Conservation (phyloP, 2,888 invertebrate genomes). For the Diarsia mendica region DNA sequence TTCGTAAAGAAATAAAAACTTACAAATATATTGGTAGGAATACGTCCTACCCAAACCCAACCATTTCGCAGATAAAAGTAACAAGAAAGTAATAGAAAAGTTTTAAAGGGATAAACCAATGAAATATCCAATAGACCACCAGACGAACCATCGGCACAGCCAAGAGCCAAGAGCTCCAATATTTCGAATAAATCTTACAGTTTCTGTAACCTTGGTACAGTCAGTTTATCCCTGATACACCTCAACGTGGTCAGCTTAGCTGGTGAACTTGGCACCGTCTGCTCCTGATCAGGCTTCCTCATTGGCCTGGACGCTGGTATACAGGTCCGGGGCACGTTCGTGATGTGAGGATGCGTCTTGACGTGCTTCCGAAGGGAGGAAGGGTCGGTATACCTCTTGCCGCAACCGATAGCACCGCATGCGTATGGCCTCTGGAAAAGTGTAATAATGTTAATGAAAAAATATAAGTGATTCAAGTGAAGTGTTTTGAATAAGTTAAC, state of each 20-base stretch:
- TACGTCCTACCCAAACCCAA: too few relatives aligned
- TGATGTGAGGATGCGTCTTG: constrained; percentile 93
- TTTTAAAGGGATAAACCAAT: neutral
- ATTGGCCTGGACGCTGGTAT: constrained; percentile 80
- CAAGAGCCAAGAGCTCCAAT: neutral
- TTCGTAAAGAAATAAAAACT: neutral
- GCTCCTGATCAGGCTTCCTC: constrained; percentile 79
- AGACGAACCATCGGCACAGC: neutral
- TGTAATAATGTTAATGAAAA: neutral
- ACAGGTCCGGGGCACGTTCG: constrained; percentile 83
- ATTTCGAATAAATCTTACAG: constrained; percentile 65
- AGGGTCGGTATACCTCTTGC: constrained; percentile 98
- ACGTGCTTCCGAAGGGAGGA: constrained; percentile 98
- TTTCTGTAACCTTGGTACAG: constrained; percentile 82
- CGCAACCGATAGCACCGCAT: constrained; percentile 96
- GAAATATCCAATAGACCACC: neutral
- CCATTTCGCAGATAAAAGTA: neutral
- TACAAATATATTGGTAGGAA: constrained; percentile 1
- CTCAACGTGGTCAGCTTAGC: constrained; percentile 84
- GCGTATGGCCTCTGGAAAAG: constrained; percentile 96
- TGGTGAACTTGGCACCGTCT: constrained; percentile 84
- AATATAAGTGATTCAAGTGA: neutral
- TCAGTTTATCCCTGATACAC: constrained; percentile 85
- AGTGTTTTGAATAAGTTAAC: neutral
- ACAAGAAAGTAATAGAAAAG: neutral